phyloP scores from a whole-genome alignment of 2,113 vertebrate species.

The Rana temporaria region DNA sequence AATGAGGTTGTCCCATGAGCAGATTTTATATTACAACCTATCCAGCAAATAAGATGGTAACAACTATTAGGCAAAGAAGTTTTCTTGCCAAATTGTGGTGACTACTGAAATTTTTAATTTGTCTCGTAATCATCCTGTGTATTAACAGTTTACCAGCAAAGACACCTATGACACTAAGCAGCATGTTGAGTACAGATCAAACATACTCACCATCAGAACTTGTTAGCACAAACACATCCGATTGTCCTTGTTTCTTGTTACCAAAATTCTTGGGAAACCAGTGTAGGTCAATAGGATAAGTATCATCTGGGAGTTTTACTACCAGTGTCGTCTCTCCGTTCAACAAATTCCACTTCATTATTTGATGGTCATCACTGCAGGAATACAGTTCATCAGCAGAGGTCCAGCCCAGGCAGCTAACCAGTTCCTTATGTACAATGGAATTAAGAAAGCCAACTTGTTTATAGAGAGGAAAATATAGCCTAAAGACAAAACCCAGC shows the following conservation, averaged over 20 bases:
- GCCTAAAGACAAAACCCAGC: background rate
- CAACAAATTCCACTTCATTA: slow-evolving; percentile 91
- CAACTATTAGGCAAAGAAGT: too few relatives aligned
- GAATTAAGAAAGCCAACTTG: slow-evolving; percentile 75
- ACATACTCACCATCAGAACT: slow-evolving; percentile 89
- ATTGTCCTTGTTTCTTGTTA: slow-evolving; percentile 86
- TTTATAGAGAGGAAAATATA: background rate
- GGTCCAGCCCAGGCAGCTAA: slow-evolving; percentile 95
- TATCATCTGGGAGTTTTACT: slow-evolving; percentile 85
- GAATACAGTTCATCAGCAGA: slow-evolving; percentile 93
- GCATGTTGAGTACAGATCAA: background rate
- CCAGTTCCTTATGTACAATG: slow-evolving; percentile 87
- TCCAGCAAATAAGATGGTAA: too few relatives aligned
- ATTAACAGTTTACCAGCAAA: too few relatives aligned
- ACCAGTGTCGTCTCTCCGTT: slow-evolving; percentile 83
- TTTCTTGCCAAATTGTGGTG: too few relatives aligned
- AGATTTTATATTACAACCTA: too few relatives aligned
- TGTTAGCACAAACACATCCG: slow-evolving; percentile 90
- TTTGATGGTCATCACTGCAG: slow-evolving; percentile 93
- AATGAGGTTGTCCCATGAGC: too few relatives aligned
- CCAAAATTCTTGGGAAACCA: slow-evolving; percentile 89
- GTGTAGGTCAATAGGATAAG: slow-evolving; percentile 90
- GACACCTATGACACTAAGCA: too few relatives aligned
- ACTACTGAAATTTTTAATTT: too few relatives aligned
- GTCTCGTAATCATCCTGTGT: too few relatives aligned